A percentile compares a stretch with the other conserved stretches of the same genome.
Evolutionary conservation across 2,888 invertebrate species (phyloP).

Genomic region (Sipha maydis): DNA sequence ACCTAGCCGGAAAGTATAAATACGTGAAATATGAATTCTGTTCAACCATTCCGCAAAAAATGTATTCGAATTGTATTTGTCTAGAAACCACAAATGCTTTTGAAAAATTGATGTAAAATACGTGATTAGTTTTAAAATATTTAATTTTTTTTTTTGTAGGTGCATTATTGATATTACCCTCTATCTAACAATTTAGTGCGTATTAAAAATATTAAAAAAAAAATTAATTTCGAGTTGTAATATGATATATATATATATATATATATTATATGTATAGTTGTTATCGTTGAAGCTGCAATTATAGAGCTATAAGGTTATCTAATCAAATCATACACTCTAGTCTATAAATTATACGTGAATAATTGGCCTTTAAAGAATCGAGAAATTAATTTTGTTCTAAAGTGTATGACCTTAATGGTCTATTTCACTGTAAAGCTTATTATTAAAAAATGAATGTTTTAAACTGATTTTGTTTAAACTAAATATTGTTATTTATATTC

Average conservation of each 20-base stretch:
- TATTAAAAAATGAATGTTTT: not conserved
- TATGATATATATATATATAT: not conserved
- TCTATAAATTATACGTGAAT: constrained; percentile 9
- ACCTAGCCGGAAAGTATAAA: not conserved
- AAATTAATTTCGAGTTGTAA: not conserved
- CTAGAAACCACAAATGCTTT: not conserved
- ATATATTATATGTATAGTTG: not conserved
- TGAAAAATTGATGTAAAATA: not conserved
- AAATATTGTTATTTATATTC: not conserved
- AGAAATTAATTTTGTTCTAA: constrained; percentile 30
- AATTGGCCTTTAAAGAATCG: constrained; percentile 24
- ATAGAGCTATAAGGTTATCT: constrained; percentile 42
- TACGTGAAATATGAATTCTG: not conserved
- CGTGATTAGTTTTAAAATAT: not conserved
- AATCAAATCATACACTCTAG: constrained; percentile 25
- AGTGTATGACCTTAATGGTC: constrained; percentile 5
- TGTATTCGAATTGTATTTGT: not conserved
- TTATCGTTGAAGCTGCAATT: constrained; percentile 11
- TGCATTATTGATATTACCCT: not conserved
- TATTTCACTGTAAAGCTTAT: not conserved
- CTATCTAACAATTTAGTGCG: not conserved
- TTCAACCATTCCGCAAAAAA: not conserved
- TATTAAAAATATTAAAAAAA: not conserved
- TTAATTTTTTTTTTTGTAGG: not conserved
- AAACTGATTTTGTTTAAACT: not conserved